Base-by-base conservation (phyloP, 2,113 vertebrate genomes). In the Coregonus clupeaformis region DNA sequence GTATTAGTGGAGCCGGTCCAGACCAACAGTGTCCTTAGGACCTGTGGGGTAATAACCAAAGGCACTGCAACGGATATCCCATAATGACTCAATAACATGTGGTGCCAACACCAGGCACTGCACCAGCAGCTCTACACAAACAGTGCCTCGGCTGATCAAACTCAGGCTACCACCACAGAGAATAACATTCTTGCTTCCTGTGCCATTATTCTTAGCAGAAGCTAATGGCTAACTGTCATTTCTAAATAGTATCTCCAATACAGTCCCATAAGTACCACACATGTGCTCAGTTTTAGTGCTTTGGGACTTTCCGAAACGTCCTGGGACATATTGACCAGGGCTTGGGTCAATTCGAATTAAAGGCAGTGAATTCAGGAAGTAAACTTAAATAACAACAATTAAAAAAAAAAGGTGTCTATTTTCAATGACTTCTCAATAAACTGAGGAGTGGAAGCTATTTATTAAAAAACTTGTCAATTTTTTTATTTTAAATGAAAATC, bases 1-100 rank as follows among this genome's bases (percentile, higher is more conserved):
- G 49, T 82, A 78, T 70, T 70, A 72, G 71, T 64, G 75, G 49
- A 82, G n/a, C 36, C 49, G 9, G 16, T 16, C 36, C 49, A 16
- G 16, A 45, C 22, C 52, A 30, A 24, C 59, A 22, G 42, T 60
- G 68, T 68, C 73, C 74, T 72, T 77, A 82, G 64, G 57, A 76
- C 20, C 20, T 29, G 30, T 24, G 71, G 25, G 71, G 73, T 79
- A 72, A 67, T 77, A 76, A 81, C 80, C 77, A 79, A 79, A 80
- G 75, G 77, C 79, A 76, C 79, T 78, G 81, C 49, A 80, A 83
- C 72, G 82, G 86, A 84, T 73, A 63, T 77, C 71, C 71, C 76
- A 75, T 82, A 82, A 87, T 72, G 80, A 77, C 72, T 75, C 72
- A 49, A 80, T 80, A 80, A 84, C 76, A 77, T 60, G 64, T 73